Percentiles rank a stretch among this genome's conserved stretches.
These are phyloP conservation scores for Nesidiocoris tenuis DNA, from an alignment of 2,888 invertebrate genomes.

Conservation along the genomic window DNA sequence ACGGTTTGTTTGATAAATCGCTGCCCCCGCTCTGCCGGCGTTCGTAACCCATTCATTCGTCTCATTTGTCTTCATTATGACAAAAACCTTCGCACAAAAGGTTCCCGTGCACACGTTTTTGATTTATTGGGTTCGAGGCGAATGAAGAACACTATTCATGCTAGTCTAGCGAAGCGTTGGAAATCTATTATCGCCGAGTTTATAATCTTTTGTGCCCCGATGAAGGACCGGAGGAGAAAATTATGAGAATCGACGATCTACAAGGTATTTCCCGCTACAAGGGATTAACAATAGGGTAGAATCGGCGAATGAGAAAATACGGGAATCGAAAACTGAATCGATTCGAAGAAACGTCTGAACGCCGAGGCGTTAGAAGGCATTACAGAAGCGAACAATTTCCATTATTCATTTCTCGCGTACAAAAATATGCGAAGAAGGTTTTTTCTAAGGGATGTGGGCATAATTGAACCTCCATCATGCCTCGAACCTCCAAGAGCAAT, in stretches of 20 bases:
- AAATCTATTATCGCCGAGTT: not conserved
- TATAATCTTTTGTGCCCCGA: not conserved
- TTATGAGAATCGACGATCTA: not conserved
- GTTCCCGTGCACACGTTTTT: not conserved
- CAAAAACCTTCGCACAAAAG: not conserved
- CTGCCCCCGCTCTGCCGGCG: not conserved
- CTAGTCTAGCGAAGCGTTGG: not conserved
- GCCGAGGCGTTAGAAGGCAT: too few species aligned
- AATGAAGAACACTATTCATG: not conserved
- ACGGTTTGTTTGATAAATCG: conserved; percentile 8
- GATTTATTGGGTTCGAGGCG: conserved; percentile 2
- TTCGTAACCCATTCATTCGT: conserved; percentile 4
- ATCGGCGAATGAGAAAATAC: too few species aligned
- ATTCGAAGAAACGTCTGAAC: too few species aligned
- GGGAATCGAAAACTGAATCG: too few species aligned
- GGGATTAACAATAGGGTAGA: too few species aligned
- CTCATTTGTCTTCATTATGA: conserved; percentile 3
- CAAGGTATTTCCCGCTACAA: too few species aligned
- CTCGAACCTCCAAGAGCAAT: too few species aligned
- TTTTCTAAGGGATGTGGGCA: too few species aligned
- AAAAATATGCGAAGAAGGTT: too few species aligned
- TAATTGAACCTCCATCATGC: too few species aligned
- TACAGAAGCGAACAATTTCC: too few species aligned
- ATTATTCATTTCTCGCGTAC: too few species aligned
- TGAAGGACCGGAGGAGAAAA: not conserved